Conservation (phyloP, 2,797 vertebrate species). For the Diplodus sargus region DNA sequence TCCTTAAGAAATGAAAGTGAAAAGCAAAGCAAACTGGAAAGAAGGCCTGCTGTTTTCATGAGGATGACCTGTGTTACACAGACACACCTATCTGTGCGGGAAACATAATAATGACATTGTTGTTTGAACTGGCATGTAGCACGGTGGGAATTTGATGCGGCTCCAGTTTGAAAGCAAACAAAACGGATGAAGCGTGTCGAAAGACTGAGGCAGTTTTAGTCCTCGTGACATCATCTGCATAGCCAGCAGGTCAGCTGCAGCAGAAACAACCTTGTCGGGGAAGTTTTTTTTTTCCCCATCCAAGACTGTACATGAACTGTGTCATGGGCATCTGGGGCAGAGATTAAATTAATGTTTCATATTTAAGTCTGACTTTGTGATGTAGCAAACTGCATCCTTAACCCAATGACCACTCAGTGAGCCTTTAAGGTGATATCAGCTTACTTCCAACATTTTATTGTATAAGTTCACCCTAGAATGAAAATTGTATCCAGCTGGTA, state of each 20-base stretch:
- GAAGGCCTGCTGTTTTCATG: neutral
- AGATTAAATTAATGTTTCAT: neutral
- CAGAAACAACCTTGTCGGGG: neutral
- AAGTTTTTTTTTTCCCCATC: neutral
- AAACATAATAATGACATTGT: neutral
- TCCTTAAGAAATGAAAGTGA: neutral
- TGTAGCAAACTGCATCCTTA: neutral
- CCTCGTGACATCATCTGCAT: neutral
- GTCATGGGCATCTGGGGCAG: neutral
- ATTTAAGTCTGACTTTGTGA: neutral
- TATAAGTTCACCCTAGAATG: too few species aligned
- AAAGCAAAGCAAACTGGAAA: neutral
- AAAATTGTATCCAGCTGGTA: too few species aligned
- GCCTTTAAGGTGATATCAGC: neutral
- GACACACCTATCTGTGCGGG: slow-evolving; percentile 1
- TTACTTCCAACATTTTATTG: neutral
- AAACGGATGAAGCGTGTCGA: neutral
- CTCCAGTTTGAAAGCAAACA: neutral
- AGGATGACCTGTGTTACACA: neutral
- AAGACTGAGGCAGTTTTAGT: neutral
- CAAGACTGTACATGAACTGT: neutral
- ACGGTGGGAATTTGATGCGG: neutral
- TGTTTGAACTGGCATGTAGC: neutral
- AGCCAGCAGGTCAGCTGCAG: neutral
- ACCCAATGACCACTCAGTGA: neutral